Conservation (phyloP, 2,797 vertebrate species). For the Siniperca scherzeri region DNA sequence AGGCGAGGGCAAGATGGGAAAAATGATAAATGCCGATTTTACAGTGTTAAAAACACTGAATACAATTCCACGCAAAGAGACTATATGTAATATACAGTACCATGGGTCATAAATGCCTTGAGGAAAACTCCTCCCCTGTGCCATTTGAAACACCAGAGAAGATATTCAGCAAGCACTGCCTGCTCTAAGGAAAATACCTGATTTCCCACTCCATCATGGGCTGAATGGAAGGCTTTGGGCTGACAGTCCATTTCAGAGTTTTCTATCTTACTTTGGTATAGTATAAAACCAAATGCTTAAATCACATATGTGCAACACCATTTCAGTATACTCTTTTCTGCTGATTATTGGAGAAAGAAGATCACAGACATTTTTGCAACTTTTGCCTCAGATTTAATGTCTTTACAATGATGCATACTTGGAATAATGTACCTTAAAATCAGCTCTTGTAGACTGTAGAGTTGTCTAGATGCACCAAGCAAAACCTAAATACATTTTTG, state of each 20-base stretch:
- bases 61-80: slow-evolving; percentile 39
- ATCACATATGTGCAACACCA: slow-evolving; percentile 32
- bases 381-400: slow-evolving; percentile 13
- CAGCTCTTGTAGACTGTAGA: neutral
- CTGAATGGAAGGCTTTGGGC: slow-evolving; percentile 56
- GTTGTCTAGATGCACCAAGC: slow-evolving; percentile 16
- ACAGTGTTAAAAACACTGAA: slow-evolving; percentile 43
- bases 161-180: slow-evolving; percentile 49
- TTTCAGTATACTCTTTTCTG: slow-evolving; percentile 9
- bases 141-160: slow-evolving; percentile 56
- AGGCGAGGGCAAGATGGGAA: neutral
- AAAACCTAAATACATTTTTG: slow-evolving; percentile 44
- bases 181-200: slow-evolving; percentile 63
- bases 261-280: slow-evolving; percentile 55
- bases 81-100: slow-evolving; percentile 33
- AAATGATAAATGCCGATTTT: slow-evolving; percentile 52
- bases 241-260: slow-evolving; percentile 68
- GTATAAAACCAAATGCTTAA: slow-evolving; percentile 34
- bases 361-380: slow-evolving; percentile 19
- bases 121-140: slow-evolving; percentile 53
- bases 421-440: slow-evolving; percentile 4
- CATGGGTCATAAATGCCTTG: slow-evolving; percentile 51
- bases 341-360: slow-evolving; percentile 33
- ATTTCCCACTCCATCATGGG: slow-evolving; percentile 71
- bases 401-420: slow-evolving; percentile 10